Percentiles rank a stretch among this genome's conserved stretches.
Evolutionary conservation across 1,140 invertebrate species (phyloP).

Genomic region (Potamilus streckersoni): DNA sequence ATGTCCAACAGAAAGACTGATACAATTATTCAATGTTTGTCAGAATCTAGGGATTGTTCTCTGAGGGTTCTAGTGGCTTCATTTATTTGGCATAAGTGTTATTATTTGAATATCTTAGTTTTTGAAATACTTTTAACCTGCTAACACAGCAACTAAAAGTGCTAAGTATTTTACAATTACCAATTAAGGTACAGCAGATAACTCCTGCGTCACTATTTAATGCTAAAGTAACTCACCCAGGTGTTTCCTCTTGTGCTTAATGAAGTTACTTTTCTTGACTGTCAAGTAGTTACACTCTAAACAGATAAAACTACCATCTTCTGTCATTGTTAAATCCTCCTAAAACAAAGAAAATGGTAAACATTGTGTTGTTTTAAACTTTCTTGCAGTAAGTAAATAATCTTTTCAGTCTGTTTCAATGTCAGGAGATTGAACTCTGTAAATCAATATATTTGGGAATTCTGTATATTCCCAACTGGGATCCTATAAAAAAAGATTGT

Average conservation of each 20-base stretch:
- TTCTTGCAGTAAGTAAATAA: not conserved
- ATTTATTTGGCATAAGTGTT: no score
- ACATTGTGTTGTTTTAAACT: not conserved
- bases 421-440: not conserved
- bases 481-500: not conserved
- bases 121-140: not conserved
- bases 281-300: slow-evolving; percentile 57
- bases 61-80: not conserved
- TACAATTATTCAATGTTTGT: no score
- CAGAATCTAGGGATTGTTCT: not conserved
- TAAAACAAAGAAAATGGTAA: slow-evolving; percentile 11
- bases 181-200: not conserved
- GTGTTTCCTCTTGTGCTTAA: slow-evolving; percentile 63
- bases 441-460: not conserved
- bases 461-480: not conserved
- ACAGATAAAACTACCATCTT: slow-evolving; percentile 52
- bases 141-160: not conserved
- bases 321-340: slow-evolving; percentile 36
- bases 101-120: not conserved
- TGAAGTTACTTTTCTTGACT: slow-evolving; percentile 56
- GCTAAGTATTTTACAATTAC: not conserved
- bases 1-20: no score
- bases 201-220: not conserved
- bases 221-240: slow-evolving; percentile 37
- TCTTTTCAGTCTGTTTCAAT: not conserved